Evolutionary conservation across 2,888 invertebrate species (phyloP), one percentile per base, ranked within the genome.

Genomic region (Dastarcus helophoroides): DNA sequence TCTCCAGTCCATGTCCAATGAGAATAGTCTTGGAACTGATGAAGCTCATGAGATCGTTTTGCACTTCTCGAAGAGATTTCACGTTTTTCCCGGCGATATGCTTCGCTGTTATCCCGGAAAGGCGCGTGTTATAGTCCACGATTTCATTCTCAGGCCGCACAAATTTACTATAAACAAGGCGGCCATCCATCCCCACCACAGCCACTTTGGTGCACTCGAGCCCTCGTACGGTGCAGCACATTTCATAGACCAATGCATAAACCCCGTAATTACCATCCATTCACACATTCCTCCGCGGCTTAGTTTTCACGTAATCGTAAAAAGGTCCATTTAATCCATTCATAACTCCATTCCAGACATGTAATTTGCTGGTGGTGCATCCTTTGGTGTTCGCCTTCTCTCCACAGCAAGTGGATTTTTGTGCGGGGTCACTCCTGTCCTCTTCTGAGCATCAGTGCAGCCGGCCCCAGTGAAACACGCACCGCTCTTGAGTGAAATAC

Each of bases 201-300:
- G 91, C 88, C 14, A 95, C 76, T 58, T 89, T 79, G 11, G 86
- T 82, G 31, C 93, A 62, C 59, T 95, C 94, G 26, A 85, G 64
- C 2, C 95, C 95, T 11, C 69, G 67, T 1, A 77, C 77, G 3
- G 94, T 94, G 57, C 82, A 94, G 46, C 88, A 86, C 95, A 95
- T 97, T 65, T 98, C 97, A 57, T 95, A 93, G 62, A 98, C 98
- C 13, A 97, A 56, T 1, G 89, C 85, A 58, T 79, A 91, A 2
- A 85, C 74, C 0, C 65, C 64, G 33, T 57, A 60, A 36, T 62
- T 55, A 0, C 58, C 59, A 32, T 73, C 70, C 3, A 41, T 45
- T 23, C 47, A 53, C n/a, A n/a, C n/a, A n/a, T n/a, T n/a, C n/a
- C n/a, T n/a, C 3, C 34, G 31, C 2, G 29, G 32, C 21, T 27